Base-by-base conservation (phyloP, 2,113 vertebrate genomes). In the Ciconia boyciana region DNA sequence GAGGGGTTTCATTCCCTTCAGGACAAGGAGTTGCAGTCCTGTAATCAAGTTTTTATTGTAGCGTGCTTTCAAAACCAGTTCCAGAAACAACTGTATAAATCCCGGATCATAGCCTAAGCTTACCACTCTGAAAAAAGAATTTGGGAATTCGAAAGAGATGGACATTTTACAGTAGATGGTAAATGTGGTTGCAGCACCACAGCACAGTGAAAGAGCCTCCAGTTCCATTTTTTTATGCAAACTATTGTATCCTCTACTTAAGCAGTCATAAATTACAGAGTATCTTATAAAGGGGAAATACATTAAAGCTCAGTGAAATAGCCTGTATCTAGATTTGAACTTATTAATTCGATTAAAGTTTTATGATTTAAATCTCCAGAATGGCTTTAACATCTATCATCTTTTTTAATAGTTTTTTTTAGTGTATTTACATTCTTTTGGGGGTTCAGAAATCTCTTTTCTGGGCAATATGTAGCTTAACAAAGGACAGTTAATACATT, bases 281-380 rank as follows among this genome's bases (percentile, higher is more conserved):
- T 77, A 83, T 75, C 87, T 95, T 94, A 84, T 49, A 41, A 92
- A 93, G 60, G 76, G 49, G 26, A 64, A 76, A 96, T 83, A 57
- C 64, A 89, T 66, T 83, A 96, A 87, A 77, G 36, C 77, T 94
- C 57, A 87, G 61, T 62, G 83, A 96, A 96, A 94, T 64, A 87
- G 10, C 44, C 83, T 76, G 12, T 65, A 60, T 95, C 89, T 94
- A 94, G 86, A 90, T 84, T 83, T 83, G 83, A 94, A 85, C 57
- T 97, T 95, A 96, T 71, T 97, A 92, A 97, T 96, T 94, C 48
- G 7, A 89, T 94, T 90, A 84, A 83, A 78, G 19, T 93, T 94
- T 90, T 66, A 89, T 60, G 4, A 83, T 85, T 90, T 81, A 95
- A 92, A 92, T 90, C 44, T 74, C 25, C 43, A 83, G 39, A 88